These are phyloP conservation scores for Macquaria ambigua DNA, from an alignment of 2,113 vertebrate genomes.

Conservation along the genomic window DNA sequence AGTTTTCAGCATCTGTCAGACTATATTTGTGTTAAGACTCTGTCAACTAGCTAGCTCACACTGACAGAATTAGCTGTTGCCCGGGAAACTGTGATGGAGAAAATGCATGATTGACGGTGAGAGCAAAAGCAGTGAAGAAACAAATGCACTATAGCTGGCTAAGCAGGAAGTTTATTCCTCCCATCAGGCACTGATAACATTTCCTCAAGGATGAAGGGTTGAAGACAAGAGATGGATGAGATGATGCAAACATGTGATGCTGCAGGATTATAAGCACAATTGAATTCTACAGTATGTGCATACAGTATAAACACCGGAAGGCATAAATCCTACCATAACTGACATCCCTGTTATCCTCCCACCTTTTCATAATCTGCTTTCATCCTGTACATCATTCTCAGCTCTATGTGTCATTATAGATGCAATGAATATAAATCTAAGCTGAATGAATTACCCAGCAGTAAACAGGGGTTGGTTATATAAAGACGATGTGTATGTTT, in stretches of 20 bases:
- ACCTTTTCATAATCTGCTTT: conserved; percentile 36
- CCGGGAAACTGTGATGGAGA: conserved; percentile 48
- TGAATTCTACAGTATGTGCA: background rate
- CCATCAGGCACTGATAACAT: background rate
- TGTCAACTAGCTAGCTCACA: background rate
- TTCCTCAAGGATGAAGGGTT: conserved; percentile 11
- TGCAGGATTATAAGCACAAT: conserved; percentile 35
- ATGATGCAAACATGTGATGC: conserved; percentile 38
- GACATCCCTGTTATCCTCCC: conserved; percentile 42
- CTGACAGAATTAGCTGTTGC: conserved; percentile 48
- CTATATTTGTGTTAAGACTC: background rate
- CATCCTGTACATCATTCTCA: background rate
- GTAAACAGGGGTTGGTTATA: background rate
- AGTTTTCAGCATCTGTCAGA: background rate
- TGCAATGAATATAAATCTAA: conserved; percentile 17
- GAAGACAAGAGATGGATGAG: conserved; percentile 3
- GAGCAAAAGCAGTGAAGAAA: conserved; percentile 9
- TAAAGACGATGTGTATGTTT: conserved; percentile 9
- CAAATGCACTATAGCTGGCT: background rate
- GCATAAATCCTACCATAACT: conserved; percentile 21
- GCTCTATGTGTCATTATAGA: background rate
- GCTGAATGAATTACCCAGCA: conserved; percentile 6
- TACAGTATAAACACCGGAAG: conserved; percentile 14
- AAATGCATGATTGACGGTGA: background rate
- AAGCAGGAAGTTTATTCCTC: conserved; percentile 9